Base-by-base conservation (phyloP, 2,888 invertebrate genomes). In the Ametastegia equiseti region DNA sequence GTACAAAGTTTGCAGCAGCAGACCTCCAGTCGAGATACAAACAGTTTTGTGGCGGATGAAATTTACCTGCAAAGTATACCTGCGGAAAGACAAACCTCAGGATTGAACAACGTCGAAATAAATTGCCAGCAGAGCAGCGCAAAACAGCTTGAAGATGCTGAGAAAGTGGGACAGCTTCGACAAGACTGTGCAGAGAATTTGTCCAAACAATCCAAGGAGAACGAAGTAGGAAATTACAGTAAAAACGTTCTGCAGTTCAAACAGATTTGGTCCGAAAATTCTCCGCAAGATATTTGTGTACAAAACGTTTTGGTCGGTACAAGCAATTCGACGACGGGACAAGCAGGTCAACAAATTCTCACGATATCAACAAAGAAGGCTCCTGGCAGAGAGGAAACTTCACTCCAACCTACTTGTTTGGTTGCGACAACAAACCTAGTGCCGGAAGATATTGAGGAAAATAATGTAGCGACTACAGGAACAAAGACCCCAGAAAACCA, bases 201-300 rank as follows among this genome's bases (percentile, higher is more conserved):
- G 47, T 71, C 45, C 13, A 47, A 27, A 30, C 13, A 71, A n/a
- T 47, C 27, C 19, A n/a, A 13, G 3, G 42, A 71, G n/a, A 6
- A 13, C n/a, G 13, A 6, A 23, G 39, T 39, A 13, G 71, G 30
- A 71, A 71, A 27, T 71, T 71, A 45, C 15, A 19, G 33, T 3
- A 71, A 82, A 19, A 54, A 1, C 7, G n/a, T 42, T 4, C 33
- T 42, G 7, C 79, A 83, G 4, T 83, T 81, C 45, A 77, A 83
- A 0, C 83, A 81, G 36, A 83, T 69, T 65, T 84, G 84, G 84
- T 82, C 81, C 13, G 81, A 83, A 67, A 83, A 83, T 81, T 81
- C 82, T 23, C 63, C 81, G 23, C 81, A 83, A n/a, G 81, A 83
- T 0, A 82, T 81, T 45, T 33, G 45, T 36, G 80, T 71, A 11